These are phyloP conservation scores for Criorhina ranunculi DNA, from an alignment of 2,888 invertebrate species.

Conservation along the genomic window DNA sequence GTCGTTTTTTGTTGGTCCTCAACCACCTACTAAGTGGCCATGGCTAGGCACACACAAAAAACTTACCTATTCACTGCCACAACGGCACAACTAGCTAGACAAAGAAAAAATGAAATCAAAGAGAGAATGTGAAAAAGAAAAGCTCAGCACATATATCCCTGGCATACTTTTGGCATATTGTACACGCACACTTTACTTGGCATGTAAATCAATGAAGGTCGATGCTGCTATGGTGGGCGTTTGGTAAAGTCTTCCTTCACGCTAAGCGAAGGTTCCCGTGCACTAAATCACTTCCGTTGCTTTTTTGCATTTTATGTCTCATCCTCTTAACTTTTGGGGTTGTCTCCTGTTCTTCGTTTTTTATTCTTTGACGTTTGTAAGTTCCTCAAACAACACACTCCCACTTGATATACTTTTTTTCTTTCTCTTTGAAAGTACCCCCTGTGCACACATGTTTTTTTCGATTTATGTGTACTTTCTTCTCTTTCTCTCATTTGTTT, in stretches of 20 bases:
- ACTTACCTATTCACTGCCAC: constrained; percentile 40
- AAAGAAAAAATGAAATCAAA: constrained; percentile 43
- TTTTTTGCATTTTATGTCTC: not conserved
- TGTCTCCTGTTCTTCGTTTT: constrained; percentile 5
- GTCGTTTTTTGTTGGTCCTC: constrained; percentile 1
- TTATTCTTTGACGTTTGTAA: constrained; percentile 14
- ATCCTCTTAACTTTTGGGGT: constrained; percentile 14
- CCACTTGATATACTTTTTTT: not conserved
- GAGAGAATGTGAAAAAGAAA: constrained; percentile 17
- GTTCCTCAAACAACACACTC: constrained; percentile 1
- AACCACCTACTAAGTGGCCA: constrained; percentile 33
- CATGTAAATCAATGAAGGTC: constrained; percentile 70
- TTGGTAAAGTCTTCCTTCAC: constrained; percentile 5
- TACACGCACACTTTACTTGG: constrained; percentile 66
- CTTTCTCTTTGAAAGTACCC: not conserved
- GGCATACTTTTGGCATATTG: constrained; percentile 61
- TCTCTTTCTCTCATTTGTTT: not conserved
- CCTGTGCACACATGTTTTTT: constrained; percentile 16
- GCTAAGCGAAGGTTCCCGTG: constrained; percentile 29
- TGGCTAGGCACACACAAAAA: constrained; percentile 33
- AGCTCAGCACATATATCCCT: constrained; percentile 51
- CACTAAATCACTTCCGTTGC: constrained; percentile 51
- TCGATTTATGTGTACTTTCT: not conserved
- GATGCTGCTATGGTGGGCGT: constrained; percentile 24
- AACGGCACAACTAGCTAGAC: constrained; percentile 31